Conservation (phyloP, 2,797 vertebrate species). For the Petrocephalus sullivani region DNA sequence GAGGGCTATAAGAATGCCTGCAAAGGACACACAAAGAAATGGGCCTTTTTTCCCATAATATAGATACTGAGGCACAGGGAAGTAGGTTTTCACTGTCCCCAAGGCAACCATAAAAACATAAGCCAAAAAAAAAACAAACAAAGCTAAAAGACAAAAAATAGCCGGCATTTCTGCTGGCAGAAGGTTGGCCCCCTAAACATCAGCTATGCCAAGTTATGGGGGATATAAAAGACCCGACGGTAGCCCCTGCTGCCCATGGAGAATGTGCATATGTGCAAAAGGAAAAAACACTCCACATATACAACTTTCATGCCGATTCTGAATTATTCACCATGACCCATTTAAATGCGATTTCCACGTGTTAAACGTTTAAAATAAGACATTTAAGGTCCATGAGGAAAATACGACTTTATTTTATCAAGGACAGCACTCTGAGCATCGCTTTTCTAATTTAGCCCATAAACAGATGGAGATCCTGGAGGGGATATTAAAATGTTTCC, state of each 20-base stretch:
- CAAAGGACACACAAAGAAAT: not conserved
- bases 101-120: constrained; percentile 20
- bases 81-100: constrained; percentile 11
- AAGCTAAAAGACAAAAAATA: not conserved
- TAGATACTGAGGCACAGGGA: not conserved
- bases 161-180: constrained; percentile 12
- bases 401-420: not conserved
- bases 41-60: not conserved
- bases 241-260: not conserved
- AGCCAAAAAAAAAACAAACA: constrained; percentile 14
- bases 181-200: not conserved
- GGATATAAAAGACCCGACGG: not conserved
- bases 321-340: not conserved
- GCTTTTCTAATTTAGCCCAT: constrained; percentile 9
- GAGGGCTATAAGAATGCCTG: not conserved
- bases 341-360: constrained; percentile 14
- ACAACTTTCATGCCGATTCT: constrained; percentile 2
- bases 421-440: not conserved
- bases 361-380: constrained; percentile 3
- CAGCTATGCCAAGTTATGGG: constrained; percentile 4
- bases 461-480: constrained; percentile 22
- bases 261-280: not conserved
- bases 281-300: not conserved
- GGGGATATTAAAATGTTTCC: constrained; percentile 23
- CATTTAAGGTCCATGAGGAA: not conserved